Conservation (phyloP, 2,888 invertebrate genomes). For the Drosophila basisetae region DNA sequence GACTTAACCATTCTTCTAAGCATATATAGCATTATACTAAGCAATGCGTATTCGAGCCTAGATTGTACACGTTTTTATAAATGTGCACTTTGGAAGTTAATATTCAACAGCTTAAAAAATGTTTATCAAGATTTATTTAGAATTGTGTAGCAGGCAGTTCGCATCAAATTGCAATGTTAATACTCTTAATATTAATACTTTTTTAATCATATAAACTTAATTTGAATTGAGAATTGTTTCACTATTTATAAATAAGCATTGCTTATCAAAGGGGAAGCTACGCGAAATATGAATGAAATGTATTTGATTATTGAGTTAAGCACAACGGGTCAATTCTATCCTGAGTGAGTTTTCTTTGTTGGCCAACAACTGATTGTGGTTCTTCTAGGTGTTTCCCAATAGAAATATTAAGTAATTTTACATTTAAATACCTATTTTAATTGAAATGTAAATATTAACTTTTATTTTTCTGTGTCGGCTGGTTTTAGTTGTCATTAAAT, state of each 20-base stretch:
- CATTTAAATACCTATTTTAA: not conserved
- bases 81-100: not conserved
- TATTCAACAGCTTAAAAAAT: not conserved
- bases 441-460: not conserved
- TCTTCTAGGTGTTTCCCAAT: not conserved
- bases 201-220: not conserved
- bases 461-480: not conserved
- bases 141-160: not conserved
- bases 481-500: not conserved
- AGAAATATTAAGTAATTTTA: not conserved
- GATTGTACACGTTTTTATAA: not conserved
- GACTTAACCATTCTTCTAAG: not conserved
- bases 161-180: not conserved
- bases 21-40: not conserved
- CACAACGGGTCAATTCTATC: not conserved
- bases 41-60: not conserved
- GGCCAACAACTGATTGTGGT: not conserved
- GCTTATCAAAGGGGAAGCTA: not conserved
- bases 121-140: not conserved
- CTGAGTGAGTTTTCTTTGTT: not conserved
- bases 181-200: not conserved
- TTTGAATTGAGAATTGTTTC: too few species aligned
- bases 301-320: not conserved
- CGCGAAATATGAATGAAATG: not conserved
- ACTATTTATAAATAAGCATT: not conserved